Evolutionary conservation across 2,888 invertebrate genomes (phyloP), one percentile per base, ranked within the genome.

Genomic region (Cheiracanthium punctorium): DNA sequence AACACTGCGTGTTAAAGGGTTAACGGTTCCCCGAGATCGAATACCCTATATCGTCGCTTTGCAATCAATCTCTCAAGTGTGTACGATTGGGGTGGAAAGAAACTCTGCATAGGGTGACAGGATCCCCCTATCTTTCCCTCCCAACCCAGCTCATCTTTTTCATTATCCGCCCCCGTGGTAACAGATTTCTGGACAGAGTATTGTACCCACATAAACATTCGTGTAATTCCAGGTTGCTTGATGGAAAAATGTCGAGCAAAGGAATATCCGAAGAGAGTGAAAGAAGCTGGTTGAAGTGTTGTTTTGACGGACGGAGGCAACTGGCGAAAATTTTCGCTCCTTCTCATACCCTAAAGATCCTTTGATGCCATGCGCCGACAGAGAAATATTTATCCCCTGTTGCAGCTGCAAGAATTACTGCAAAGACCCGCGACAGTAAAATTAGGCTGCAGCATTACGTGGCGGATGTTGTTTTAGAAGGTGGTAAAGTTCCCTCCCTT

Each of bases 371-470:
- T 37, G n/a, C 75, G 82, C 82, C 82, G 82, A 82, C 82, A 76
- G 33, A 58, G 82, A 76, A 76, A 77, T 73, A 73, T 82, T 77
- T 82, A 77, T 72, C 48, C 76, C 82, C 28, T 43, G 58, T 75
- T 82, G 65, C 82, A 84, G 82, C 82, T 84, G 82, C 82, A 77
- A 84, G 77, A 84, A 84, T 84, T 72, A 77, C 82, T 52, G 65
- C 43, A n/a, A 43, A 28, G 67, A 28, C 37, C n/a, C 20, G 65
- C 43, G 72, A 77, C 72, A 77, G 73, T 77, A 84, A 77, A 84
- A 84, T 84, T 72, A 77, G 77, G 64, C 67, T 32, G 43, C 20
- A 24, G 65, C 32, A 72, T 81, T 72, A 74, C 37, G 14, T 64
- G 43, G 65, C 82, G 82, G 77, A 77, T 84, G 82, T 84, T 84